Evolutionary conservation across 2,888 invertebrate genomes (phyloP).

Genomic region (Agonum fuliginosum): DNA sequence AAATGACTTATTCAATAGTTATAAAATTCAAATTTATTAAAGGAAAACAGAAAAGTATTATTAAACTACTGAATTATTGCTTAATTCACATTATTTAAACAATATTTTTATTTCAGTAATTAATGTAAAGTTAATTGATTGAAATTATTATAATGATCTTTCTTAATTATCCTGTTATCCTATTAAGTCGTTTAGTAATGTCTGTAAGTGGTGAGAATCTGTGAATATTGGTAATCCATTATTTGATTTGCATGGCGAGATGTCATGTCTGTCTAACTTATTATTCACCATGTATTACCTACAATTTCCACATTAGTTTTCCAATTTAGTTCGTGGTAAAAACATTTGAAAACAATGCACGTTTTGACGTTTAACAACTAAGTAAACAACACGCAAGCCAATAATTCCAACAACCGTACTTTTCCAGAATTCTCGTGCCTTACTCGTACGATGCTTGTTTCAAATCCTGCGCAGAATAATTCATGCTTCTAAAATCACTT

Average conservation of each 20-base stretch:
- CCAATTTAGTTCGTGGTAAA: slow-evolving; percentile 14
- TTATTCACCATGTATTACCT: neutral
- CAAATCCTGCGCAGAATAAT: slow-evolving; percentile 15
- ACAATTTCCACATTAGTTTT: slow-evolving; percentile 1
- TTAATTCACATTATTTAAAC: too few relatives aligned
- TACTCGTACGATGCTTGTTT: slow-evolving; percentile 8
- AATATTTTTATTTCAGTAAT: too few relatives aligned
- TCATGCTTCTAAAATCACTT: slow-evolving; percentile 19
- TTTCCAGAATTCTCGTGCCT: slow-evolving; percentile 40
- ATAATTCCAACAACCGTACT: slow-evolving; percentile 40
- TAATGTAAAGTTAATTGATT: too few relatives aligned
- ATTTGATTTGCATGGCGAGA: neutral
- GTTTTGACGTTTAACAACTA: slow-evolving; percentile 23
- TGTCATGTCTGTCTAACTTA: neutral
- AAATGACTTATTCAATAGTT: too few relatives aligned
- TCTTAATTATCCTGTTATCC: too few relatives aligned
- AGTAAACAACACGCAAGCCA: slow-evolving; percentile 40
- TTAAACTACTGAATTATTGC: too few relatives aligned
- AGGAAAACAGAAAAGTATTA: too few relatives aligned
- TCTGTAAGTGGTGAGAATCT: too few relatives aligned
- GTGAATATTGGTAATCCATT: too few relatives aligned
- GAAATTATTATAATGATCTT: too few relatives aligned
- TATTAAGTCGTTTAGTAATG: too few relatives aligned
- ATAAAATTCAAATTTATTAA: too few relatives aligned
- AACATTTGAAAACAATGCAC: slow-evolving; percentile 40